Evolutionary conservation across 2,797 vertebrate genomes (phyloP).

Genomic region (Lithobates sylvaticus): DNA sequence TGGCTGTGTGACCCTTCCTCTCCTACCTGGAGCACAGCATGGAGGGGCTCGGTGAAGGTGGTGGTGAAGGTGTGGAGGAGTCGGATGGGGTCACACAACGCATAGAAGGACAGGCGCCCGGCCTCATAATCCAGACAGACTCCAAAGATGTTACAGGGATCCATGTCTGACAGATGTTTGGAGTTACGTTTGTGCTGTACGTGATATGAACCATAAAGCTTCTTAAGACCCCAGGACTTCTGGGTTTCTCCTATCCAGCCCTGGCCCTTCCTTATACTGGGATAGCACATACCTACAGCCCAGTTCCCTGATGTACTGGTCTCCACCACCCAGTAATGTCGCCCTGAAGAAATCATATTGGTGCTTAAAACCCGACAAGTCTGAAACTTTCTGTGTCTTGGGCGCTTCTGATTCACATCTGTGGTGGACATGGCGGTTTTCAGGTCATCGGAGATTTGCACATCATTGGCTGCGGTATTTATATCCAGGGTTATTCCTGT

Average conservation of each 20-base stretch:
- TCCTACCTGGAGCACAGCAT: background rate
- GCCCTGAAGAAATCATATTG: constrained; percentile 8
- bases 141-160: background rate
- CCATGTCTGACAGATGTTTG: background rate
- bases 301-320: constrained; percentile 10
- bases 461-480: background rate
- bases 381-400: background rate
- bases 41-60: constrained; percentile 11
- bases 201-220: background rate
- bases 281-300: constrained; percentile 26
- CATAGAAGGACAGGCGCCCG: background rate
- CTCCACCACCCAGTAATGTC: constrained; percentile 37
- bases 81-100: background rate
- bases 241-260: background rate
- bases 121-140: background rate
- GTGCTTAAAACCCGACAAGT: constrained; percentile 15
- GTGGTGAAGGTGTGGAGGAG: constrained; percentile 3
- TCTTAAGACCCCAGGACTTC: constrained; percentile 12
- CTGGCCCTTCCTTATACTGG: background rate
- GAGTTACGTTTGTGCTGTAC: background rate
- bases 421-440: background rate
- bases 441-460: background rate
- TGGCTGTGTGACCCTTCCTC: no score
- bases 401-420: background rate
- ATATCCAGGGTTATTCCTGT: background rate